Conservation (phyloP, 2,888 invertebrate species). For the Agrotis exclamationis region DNA sequence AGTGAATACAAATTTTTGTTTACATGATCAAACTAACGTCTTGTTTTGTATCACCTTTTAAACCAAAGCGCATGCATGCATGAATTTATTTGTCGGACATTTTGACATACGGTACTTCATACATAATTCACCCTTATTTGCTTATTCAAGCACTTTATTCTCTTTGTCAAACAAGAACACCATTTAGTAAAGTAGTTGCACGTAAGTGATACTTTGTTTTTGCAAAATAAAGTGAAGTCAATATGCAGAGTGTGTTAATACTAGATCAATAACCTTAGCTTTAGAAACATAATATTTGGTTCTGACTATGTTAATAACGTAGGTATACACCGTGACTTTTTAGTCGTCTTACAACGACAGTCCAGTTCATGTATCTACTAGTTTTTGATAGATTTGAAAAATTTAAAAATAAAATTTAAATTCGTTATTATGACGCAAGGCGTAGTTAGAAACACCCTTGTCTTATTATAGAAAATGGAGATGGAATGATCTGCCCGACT, state of each 20-base stretch:
- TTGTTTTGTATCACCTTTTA: constrained; percentile 9
- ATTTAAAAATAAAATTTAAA: too few species aligned
- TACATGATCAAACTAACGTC: constrained; percentile 16
- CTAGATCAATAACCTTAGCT: constrained; percentile 15
- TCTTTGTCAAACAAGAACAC: constrained; percentile 50
- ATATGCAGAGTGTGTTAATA: constrained; percentile 35
- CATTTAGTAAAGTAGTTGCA: constrained; percentile 58
- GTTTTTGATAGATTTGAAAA: too few species aligned
- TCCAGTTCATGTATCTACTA: too few species aligned
- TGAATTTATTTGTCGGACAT: constrained; percentile 21
- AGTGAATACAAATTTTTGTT: constrained; percentile 29
- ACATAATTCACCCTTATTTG: constrained; percentile 57
- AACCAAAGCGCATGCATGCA: constrained; percentile 26
- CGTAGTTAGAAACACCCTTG: too few species aligned
- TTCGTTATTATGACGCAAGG: too few species aligned
- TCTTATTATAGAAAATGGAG: too few species aligned
- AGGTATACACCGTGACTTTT: too few species aligned
- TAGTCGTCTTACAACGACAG: too few species aligned
- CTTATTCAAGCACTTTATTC: constrained; percentile 47
- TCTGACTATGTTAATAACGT: not conserved
- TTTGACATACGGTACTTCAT: constrained; percentile 49
- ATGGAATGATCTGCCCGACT: too few species aligned
- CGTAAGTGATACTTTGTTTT: constrained; percentile 51
- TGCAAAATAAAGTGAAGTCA: constrained; percentile 38
- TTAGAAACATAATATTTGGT: not conserved